Evolutionary conservation across 2,797 vertebrate species (phyloP).

Genomic region (Artibeus jamaicensis): DNA sequence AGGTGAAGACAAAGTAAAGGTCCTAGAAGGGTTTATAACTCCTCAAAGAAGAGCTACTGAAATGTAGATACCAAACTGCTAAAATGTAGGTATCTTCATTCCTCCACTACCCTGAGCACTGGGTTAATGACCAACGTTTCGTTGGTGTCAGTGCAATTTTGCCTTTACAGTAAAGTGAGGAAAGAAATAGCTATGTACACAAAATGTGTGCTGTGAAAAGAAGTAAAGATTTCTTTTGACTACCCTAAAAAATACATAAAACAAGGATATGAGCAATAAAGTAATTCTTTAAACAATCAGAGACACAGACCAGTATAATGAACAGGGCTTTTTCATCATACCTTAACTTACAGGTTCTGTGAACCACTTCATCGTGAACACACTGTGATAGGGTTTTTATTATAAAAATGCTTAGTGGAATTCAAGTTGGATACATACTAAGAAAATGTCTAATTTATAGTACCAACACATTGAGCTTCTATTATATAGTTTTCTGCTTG

Average conservation of each 20-base stretch:
- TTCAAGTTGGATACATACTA: conserved; percentile 33
- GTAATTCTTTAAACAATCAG: conserved; percentile 22
- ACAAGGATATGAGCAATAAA: background rate
- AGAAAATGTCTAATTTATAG: conserved; percentile 35
- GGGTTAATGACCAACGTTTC: background rate
- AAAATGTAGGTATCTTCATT: background rate
- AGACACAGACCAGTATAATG: background rate
- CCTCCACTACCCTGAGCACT: background rate
- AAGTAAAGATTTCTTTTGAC: background rate
- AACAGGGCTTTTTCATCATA: conserved; percentile 14
- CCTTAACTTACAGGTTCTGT: conserved; percentile 46
- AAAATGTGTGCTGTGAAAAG: background rate
- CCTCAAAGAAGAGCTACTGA: background rate
- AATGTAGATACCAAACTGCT: background rate
- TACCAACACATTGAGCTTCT: conserved; percentile 43
- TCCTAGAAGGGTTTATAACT: background rate
- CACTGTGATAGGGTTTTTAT: conserved; percentile 36
- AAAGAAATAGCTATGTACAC: background rate
- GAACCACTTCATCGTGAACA: conserved; percentile 40
- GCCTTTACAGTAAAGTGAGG: background rate
- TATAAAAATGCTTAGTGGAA: conserved; percentile 46
- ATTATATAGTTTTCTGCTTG: conserved; percentile 38
- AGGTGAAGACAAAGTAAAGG: background rate
- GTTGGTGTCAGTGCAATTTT: background rate
- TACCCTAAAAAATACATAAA: background rate